A percentile compares a stretch with the other conserved stretches of the same genome.
Evolutionary conservation across 2,797 vertebrate species (phyloP).

Genomic region (Melanotaenia boesemani): DNA sequence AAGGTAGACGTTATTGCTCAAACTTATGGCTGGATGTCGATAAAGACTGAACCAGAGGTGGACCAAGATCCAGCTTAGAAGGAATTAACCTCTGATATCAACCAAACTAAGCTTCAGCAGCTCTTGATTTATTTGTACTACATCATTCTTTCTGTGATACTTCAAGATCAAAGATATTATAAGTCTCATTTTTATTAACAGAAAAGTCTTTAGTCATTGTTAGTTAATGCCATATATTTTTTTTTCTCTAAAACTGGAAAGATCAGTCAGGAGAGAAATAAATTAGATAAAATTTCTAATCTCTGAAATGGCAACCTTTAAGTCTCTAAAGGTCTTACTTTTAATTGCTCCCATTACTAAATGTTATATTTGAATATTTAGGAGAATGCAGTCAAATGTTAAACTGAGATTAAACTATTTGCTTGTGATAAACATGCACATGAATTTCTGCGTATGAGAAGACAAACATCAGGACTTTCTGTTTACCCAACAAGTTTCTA

Average conservation of each 20-base stretch:
- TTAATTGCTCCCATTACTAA: background rate
- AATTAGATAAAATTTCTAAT: background rate
- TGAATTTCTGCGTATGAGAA: background rate
- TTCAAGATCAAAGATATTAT: background rate
- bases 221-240: background rate
- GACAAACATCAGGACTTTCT: background rate
- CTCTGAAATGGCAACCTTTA: slow-evolving; percentile 1
- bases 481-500: background rate
- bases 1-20: background rate
- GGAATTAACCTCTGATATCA: too few relatives aligned
- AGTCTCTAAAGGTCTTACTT: background rate
- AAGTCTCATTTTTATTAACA: background rate
- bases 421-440: background rate
- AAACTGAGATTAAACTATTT: background rate
- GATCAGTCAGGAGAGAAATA: background rate
- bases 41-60: background rate
- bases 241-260: background rate
- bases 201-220: too few relatives aligned
- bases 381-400: background rate
- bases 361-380: slow-evolving; percentile 1
- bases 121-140: too few relatives aligned
- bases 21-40: background rate
- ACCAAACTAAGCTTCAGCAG: too few relatives aligned
- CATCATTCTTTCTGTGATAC: background rate
- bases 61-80: background rate